Base-by-base conservation (phyloP, 2,888 invertebrate species). In the Tipula vernalis region DNA sequence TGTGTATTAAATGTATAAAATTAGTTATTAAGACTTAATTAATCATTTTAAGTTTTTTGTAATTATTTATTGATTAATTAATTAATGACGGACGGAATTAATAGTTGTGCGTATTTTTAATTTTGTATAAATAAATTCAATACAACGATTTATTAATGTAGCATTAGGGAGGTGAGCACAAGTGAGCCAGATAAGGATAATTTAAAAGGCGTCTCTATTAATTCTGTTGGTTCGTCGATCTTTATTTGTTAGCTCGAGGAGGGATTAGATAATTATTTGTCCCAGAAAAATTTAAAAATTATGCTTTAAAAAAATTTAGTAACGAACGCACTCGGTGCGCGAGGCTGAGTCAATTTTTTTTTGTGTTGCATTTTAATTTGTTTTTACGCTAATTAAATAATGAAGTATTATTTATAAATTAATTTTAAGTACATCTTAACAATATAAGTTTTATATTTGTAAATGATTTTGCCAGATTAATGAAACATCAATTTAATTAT, bases 1-100 rank as follows among this genome's bases (percentile, higher is more conserved):
- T 71, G 71, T 71, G 71, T 71, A 71, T 71, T 71, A 71, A 71
- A 71, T 71, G 71, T 71, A 71, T 71, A 71, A 71, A 71, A 71
- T 71, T 71, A 71, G 71, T 10, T 71, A 28, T 71, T 28, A 71
- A 71, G 71, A 10, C 71, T 28, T 71, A 71, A 71, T 28, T 57
- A 57, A 6, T 71, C 71, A 71, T 71, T 28, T 28, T 71, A 71
- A 71, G 71, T 71, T 71, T 28, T 28, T 71, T 71, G 71, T 71
- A 71, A 71, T 71, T 71, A 71, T 71, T 71, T 71, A 71, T 71
- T 71, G 57, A 57, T 57, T n/a, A 71, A 28, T 71, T 71, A 71
- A n/a, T 51, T 28, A 71, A n/a, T 71, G 71, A 71, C 71, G 71
- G 28, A 28, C 71, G 28, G 71, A 3, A 71, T 71, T 71, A 71